Percentiles rank a stretch among this genome's conserved stretches.
Evolutionary conservation across 2,113 vertebrate species (phyloP).

Genomic region (Erinaceus europaeus): DNA sequence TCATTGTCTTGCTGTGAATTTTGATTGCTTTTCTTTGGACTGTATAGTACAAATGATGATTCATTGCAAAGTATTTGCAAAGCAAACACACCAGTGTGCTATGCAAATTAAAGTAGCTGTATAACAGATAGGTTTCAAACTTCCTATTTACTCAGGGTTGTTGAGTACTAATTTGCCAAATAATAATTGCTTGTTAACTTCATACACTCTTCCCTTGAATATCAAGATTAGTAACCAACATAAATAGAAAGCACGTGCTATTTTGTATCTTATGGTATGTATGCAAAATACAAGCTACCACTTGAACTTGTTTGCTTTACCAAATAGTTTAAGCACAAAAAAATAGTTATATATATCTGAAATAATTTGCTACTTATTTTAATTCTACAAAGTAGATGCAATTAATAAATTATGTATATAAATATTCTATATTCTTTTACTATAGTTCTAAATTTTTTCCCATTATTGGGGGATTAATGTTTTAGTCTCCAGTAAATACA

Average conservation of each 20-base stretch:
- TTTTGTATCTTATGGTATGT: conserved; percentile 78
- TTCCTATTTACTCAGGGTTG: conserved; percentile 89
- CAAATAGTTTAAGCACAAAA: conserved; percentile 61
- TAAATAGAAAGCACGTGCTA: conserved; percentile 86
- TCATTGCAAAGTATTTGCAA: conserved; percentile 92
- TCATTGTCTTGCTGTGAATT: conserved; percentile 92
- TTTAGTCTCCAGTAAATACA: no score
- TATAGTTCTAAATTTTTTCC: no score
- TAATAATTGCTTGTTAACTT: conserved; percentile 90
- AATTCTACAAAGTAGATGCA: conserved; percentile 18
- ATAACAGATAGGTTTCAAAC: conserved; percentile 91
- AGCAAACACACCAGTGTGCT: conserved; percentile 90
- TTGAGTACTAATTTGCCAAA: conserved; percentile 90
- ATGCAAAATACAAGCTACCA: conserved; percentile 80
- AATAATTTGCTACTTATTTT: conserved; percentile 48
- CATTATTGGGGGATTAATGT: no score
- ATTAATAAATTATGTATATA: conserved; percentile 43
- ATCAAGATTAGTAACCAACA: conserved; percentile 85
- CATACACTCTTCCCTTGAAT: conserved; percentile 87
- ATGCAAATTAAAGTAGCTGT: conserved; percentile 90
- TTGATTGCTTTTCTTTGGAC: conserved; percentile 92
- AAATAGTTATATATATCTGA: conserved; percentile 53
- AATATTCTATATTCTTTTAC: conserved; percentile 4
- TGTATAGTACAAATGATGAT: conserved; percentile 90
- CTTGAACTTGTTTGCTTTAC: conserved; percentile 71